A percentile compares a stretch with the other conserved stretches of the same genome.
Conservation (phyloP, 2,888 invertebrate genomes). For the Drosophila buzzatii region DNA sequence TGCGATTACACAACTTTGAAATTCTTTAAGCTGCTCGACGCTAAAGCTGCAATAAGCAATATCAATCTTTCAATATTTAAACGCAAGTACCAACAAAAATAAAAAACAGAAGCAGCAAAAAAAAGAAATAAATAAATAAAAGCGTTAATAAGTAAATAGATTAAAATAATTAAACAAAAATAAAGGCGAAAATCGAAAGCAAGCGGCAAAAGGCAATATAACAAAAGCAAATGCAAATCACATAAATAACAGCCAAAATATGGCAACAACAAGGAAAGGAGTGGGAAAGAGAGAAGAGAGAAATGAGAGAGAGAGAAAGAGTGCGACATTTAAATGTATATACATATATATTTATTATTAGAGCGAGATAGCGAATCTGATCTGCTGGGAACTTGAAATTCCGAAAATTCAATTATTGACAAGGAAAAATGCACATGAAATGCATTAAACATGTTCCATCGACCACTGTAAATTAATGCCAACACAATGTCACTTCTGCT, state of each 20-base stretch:
- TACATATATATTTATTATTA: neutral
- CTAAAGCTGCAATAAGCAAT: constrained; percentile 56
- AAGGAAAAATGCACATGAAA: constrained; percentile 58
- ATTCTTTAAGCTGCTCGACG: constrained; percentile 40
- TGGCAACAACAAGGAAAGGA: neutral
- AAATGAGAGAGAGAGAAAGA: neutral
- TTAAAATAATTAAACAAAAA: constrained; percentile 36
- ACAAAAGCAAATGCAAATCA: constrained; percentile 31
- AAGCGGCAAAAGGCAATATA: constrained; percentile 18
- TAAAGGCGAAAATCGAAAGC: constrained; percentile 1
- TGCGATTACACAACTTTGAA: constrained; percentile 48
- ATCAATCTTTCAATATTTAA: constrained; percentile 41
- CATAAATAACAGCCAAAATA: constrained; percentile 42
- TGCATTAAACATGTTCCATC: constrained; percentile 56
- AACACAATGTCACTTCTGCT: constrained; percentile 37
- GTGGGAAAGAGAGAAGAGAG: neutral
- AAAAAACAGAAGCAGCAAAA: neutral
- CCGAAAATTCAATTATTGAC: constrained; percentile 36
- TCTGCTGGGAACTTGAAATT: constrained; percentile 34
- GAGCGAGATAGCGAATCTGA: constrained; percentile 2
- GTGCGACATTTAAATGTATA: neutral
- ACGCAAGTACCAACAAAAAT: constrained; percentile 17
- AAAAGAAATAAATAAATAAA: constrained; percentile 32
- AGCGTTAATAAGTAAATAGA: constrained; percentile 45
- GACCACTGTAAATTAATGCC: constrained; percentile 58